phyloP scores from a whole-genome alignment of 2,888 invertebrate species.

The Dynastes hyllus region DNA sequence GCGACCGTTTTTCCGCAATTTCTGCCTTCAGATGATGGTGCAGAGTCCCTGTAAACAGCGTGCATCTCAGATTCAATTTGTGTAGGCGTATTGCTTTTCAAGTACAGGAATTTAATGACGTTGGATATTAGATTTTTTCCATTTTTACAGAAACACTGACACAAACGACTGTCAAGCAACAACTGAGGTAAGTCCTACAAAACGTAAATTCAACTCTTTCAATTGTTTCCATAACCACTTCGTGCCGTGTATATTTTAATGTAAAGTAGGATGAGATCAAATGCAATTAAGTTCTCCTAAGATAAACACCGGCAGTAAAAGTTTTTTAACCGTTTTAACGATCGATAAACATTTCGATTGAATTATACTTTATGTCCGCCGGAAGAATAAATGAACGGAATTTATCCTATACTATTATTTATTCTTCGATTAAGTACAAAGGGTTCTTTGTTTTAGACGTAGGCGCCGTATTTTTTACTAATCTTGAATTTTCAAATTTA shows the following conservation, averaged over 20 bases:
- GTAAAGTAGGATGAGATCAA: neutral
- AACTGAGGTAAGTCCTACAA: neutral
- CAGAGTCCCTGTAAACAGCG: too few relatives aligned
- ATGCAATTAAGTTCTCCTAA: neutral
- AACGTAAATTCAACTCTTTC: neutral
- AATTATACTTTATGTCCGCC: conserved; percentile 21
- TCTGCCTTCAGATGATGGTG: too few relatives aligned
- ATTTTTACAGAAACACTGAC: too few relatives aligned
- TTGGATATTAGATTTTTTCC: too few relatives aligned
- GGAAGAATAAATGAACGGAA: conserved; percentile 30
- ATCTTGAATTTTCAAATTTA: neutral
- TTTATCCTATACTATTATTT: conserved; percentile 18
- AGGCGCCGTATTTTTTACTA: neutral
- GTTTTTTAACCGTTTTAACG: conserved; percentile 15
- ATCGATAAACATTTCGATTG: conserved; percentile 24
- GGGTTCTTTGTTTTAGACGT: neutral
- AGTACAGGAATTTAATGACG: too few relatives aligned
- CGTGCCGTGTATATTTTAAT: neutral
- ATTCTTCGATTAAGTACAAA: conserved; percentile 7
- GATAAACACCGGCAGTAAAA: conserved; percentile 14
- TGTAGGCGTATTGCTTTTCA: too few relatives aligned
- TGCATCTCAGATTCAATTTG: too few relatives aligned
- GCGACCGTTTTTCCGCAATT: too few relatives aligned
- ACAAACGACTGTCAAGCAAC: too few relatives aligned
- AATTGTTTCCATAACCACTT: neutral